Conservation (phyloP, 2,797 vertebrate genomes). For the Chrysocyon brachyurus region DNA sequence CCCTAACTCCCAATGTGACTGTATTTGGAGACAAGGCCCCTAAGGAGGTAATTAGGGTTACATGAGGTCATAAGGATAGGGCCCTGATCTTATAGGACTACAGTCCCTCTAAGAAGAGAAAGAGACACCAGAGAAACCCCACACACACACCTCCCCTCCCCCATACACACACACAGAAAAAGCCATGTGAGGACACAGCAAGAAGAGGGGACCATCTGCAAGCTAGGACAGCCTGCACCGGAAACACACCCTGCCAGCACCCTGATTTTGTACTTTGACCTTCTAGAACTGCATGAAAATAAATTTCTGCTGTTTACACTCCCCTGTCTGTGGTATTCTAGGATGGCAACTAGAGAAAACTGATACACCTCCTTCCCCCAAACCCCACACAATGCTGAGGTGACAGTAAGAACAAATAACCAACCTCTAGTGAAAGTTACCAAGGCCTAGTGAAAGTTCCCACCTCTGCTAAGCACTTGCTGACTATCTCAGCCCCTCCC, state of each 20-base stretch:
- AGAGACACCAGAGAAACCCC: neutral
- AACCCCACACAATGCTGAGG: neutral
- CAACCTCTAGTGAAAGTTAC: neutral
- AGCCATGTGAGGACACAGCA: neutral
- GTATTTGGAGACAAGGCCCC: neutral
- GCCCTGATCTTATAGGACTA: neutral
- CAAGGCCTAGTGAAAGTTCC: neutral
- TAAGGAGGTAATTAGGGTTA: neutral
- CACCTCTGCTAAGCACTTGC: neutral
- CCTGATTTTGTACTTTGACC: neutral
- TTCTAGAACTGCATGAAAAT: neutral
- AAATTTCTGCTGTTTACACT: neutral
- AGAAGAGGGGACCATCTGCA: neutral
- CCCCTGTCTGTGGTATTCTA: neutral
- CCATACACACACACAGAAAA: neutral
- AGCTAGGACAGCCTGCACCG: neutral
- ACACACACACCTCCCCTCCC: accelerated
- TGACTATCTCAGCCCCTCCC: neutral
- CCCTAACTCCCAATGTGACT: neutral
- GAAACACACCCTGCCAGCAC: neutral
- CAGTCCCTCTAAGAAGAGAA: neutral
- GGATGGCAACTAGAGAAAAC: neutral
- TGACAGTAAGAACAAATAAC: neutral
- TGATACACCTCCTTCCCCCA: neutral
- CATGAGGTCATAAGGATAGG: neutral